phyloP scores from a whole-genome alignment of 2,888 invertebrate species.

The Penaeus monodon region DNA sequence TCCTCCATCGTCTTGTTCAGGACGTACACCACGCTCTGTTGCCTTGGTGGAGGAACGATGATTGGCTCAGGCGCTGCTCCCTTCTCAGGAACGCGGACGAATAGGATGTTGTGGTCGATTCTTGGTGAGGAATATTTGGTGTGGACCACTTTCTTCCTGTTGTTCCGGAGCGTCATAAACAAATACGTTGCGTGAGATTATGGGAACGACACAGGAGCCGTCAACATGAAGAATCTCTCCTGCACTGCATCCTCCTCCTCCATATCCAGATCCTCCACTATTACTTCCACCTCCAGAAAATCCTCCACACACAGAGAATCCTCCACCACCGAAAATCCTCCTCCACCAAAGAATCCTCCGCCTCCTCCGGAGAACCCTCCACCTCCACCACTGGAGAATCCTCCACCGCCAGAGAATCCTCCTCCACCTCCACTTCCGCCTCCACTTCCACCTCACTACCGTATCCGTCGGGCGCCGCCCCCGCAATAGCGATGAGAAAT shows the following conservation, averaged over 20 bases:
- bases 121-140: neutral
- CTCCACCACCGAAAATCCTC: too few species aligned
- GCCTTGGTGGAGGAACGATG: conserved; percentile 22
- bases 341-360: too few species aligned
- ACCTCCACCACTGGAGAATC: too few species aligned
- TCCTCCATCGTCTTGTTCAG: neutral
- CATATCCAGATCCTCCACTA: too few species aligned
- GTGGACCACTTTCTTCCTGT: neutral
- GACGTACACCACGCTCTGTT: conserved; percentile 25
- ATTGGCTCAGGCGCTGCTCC: neutral
- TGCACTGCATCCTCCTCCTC: neutral
- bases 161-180: neutral
- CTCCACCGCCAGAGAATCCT: too few species aligned
- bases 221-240: neutral
- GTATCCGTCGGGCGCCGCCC: too few species aligned
- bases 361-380: too few species aligned
- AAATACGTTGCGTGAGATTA: neutral
- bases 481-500: too few species aligned
- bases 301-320: too few species aligned
- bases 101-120: conserved; percentile 22
- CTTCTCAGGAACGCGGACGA: conserved; percentile 18
- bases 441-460: too few species aligned
- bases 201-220: neutral
- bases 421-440: too few species aligned
- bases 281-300: too few species aligned